phyloP scores from a whole-genome alignment of 2,113 vertebrate genomes.

The Scalopus aquaticus region DNA sequence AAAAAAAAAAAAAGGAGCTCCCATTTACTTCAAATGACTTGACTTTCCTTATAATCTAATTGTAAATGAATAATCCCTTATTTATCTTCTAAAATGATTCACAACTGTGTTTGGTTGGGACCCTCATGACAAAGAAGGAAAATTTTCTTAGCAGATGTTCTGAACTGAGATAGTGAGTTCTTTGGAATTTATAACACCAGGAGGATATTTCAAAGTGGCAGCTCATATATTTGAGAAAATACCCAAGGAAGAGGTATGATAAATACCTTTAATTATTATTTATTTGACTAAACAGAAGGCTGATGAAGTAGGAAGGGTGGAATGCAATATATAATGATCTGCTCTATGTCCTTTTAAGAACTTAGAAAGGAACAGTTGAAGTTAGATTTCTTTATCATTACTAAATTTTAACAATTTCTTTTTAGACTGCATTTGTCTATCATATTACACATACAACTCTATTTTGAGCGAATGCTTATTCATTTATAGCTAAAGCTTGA shows the following conservation, averaged over 20 bases:
- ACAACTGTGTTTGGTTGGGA: neutral
- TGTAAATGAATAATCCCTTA: slow-evolving; percentile 77
- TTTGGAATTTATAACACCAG: slow-evolving; percentile 54
- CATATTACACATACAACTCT: neutral
- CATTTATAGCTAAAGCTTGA: slow-evolving; percentile 47
- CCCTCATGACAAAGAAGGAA: slow-evolving; percentile 42
- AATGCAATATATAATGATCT: neutral
- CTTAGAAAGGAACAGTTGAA: neutral
- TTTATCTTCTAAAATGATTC: slow-evolving; percentile 68
- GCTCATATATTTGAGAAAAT: slow-evolving; percentile 58
- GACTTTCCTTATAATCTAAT: slow-evolving; percentile 75
- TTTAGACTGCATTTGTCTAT: neutral
- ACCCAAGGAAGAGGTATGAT: neutral
- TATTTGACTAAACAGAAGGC: slow-evolving; percentile 28
- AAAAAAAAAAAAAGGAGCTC: slow-evolving; percentile 51
- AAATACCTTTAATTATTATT: slow-evolving; percentile 25
- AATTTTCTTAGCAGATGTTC: slow-evolving; percentile 34
- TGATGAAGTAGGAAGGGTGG: neutral
- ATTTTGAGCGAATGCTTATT: slow-evolving; percentile 41
- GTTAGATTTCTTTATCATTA: slow-evolving; percentile 31
- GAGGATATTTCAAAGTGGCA: slow-evolving; percentile 53
- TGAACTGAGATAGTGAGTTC: slow-evolving; percentile 43
- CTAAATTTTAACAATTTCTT: slow-evolving; percentile 37
- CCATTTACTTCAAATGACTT: slow-evolving; percentile 69
- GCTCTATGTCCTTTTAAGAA: neutral